Evolutionary conservation across 2,113 vertebrate genomes (phyloP), one percentile per base, ranked within the genome.

Genomic region (Bagarius yarrelli): DNA sequence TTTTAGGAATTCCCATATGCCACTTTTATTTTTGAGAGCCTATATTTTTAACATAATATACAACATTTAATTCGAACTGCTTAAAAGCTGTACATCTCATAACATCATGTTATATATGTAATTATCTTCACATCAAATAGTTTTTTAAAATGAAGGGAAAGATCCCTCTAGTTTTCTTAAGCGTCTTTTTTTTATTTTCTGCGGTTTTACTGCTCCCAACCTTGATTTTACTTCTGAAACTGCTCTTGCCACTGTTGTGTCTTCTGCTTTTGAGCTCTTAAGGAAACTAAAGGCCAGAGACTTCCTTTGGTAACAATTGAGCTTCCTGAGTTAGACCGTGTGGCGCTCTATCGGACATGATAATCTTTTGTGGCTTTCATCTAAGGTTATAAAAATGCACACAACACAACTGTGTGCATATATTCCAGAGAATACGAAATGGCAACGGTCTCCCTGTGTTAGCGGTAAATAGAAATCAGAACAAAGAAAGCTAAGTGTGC

Each of bases 241-340:
- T 72, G 21, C 55, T 52, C 11, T 78, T 76, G 67, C 80, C 85
- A 83, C 78, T 60, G 56, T 56, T 75, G 73, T 44, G 53, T 83
- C 52, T 66, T 76, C 74, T 75, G 71, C 78, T 67, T 57, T 60
- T 14, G 9, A 64, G 34, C 76, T 79, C 53, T 70, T 72, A 76
- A 81, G 70, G 64, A 85, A 85, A 57, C 55, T 44, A 76, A 81
- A 83, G 82, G 57, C 78, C 81, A 53, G 83, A 83, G 52, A 80
- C 80, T 86, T 88, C 86, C 86, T 84, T 81, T 83, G 78, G 85
- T 85, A 85, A 87, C 85, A 87, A 86, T 84, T 27, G 59, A 19
- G 78, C 81, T 83, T 87, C 87, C 86, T 88, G 85, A 67, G 79
- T 81, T 67, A 60, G 70, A 81, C 69, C 59, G 77, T 78, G 78